Conservation (phyloP, 1,140 invertebrate genomes). For the Platorchestia sp. region DNA sequence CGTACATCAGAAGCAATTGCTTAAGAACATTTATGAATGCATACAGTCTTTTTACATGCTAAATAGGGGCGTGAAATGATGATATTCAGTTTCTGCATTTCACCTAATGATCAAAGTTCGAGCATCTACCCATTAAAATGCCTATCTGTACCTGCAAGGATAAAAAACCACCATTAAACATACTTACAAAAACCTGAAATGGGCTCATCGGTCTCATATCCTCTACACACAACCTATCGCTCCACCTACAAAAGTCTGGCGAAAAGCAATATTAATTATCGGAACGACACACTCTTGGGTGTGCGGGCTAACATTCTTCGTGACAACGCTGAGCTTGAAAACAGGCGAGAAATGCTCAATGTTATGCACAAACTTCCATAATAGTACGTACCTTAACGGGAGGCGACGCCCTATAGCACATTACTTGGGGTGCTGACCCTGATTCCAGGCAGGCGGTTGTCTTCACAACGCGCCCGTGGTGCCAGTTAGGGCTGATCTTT, state of each 20-base stretch:
- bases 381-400: not conserved
- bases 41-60: not conserved
- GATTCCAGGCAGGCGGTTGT: conserved; percentile 32
- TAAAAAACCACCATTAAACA: not conserved
- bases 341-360: not conserved
- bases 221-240: not conserved
- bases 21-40: too few species aligned
- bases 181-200: not conserved
- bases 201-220: not conserved
- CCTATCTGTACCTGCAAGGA: not conserved
- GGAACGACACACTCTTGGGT: not conserved
- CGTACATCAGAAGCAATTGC: too few species aligned
- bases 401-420: conserved; percentile 28
- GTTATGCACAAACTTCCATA: conserved; percentile 24
- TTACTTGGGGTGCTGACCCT: conserved; percentile 44
- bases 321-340: not conserved
- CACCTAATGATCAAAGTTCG: not conserved
- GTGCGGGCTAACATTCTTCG: not conserved
- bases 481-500: not conserved
- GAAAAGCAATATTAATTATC: not conserved
- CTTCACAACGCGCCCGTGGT: not conserved
- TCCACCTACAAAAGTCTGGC: not conserved
- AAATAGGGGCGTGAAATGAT: not conserved
- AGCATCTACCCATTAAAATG: not conserved
- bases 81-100: not conserved